These are phyloP conservation scores for Brachyistius frenatus DNA, from an alignment of 2,113 vertebrate genomes.

Conservation along the genomic window DNA sequence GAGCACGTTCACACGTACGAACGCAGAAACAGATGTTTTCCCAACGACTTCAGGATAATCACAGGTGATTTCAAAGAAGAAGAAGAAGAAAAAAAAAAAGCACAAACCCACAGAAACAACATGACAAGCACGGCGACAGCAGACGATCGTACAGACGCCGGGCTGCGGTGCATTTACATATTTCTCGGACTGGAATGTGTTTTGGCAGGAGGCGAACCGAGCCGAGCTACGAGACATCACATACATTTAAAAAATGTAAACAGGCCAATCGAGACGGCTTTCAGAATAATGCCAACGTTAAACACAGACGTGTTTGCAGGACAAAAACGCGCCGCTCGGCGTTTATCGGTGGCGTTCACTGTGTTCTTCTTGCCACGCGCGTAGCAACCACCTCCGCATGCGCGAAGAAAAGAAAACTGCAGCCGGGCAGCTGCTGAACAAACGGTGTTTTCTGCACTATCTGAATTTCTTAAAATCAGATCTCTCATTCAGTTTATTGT, in stretches of 20 bases:
- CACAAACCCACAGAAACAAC: not conserved
- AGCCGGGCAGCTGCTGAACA: not conserved
- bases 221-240: not conserved
- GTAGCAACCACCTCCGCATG: not conserved
- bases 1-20: not conserved
- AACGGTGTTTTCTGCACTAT: not conserved
- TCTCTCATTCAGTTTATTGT: not conserved
- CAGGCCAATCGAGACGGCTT: not conserved
- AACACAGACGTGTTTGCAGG: conserved; percentile 5
- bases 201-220: not conserved
- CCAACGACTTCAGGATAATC: not conserved
- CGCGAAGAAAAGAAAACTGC: not conserved
- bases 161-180: not conserved
- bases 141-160: not conserved
- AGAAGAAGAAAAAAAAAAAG: no score
- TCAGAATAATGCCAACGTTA: not conserved
- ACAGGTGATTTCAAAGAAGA: not conserved
- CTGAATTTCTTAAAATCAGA: not conserved
- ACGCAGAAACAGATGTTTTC: conserved; percentile 14
- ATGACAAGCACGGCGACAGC: not conserved
- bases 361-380: not conserved
- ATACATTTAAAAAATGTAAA: not conserved
- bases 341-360: not conserved
- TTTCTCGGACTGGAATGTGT: not conserved
- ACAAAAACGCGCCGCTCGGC: not conserved